Evolutionary conservation across 2,113 vertebrate species (phyloP).

Genomic region (Erinaceus europaeus): DNA sequence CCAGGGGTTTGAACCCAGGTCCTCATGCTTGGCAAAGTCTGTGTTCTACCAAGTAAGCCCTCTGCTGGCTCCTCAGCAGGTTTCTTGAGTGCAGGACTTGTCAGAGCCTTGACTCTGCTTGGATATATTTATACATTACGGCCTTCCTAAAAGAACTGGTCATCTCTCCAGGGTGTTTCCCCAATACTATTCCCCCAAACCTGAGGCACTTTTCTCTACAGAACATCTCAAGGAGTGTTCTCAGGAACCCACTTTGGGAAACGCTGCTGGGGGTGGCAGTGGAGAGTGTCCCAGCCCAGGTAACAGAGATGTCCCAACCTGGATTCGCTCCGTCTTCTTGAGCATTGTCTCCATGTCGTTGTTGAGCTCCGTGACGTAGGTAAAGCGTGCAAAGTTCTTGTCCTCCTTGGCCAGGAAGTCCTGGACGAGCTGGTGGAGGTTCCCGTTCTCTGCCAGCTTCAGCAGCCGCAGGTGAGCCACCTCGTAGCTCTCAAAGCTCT

Average conservation of each 20-base stretch:
- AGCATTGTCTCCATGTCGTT: conserved; percentile 61
- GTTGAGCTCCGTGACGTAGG: conserved; percentile 72
- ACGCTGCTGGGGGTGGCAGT: background rate
- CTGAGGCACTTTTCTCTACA: background rate
- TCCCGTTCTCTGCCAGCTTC: conserved; percentile 46
- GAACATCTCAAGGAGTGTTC: no score
- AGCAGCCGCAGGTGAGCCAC: conserved; percentile 72
- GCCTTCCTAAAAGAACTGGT: background rate
- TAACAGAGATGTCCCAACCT: conserved; percentile 67
- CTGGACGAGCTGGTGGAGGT: conserved; percentile 56
- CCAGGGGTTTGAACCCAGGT: no score
- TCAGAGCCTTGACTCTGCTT: background rate
- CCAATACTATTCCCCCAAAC: no score
- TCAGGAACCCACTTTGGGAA: background rate
- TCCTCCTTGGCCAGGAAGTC: conserved; percentile 69
- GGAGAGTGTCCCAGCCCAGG: background rate
- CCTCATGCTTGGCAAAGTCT: no score
- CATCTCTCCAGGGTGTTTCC: no score
- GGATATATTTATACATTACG: rapidly evolving
- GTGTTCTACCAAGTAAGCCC: no score
- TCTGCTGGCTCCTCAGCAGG: no score
- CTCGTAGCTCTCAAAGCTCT: conserved; percentile 74
- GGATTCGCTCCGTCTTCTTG: conserved; percentile 65
- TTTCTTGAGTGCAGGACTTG: background rate
- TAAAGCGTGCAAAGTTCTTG: conserved; percentile 77